Percentiles rank a stretch among this genome's conserved stretches.
Conservation (phyloP, 1,140 invertebrate genomes). For the Temnothorax nylanderi region DNA sequence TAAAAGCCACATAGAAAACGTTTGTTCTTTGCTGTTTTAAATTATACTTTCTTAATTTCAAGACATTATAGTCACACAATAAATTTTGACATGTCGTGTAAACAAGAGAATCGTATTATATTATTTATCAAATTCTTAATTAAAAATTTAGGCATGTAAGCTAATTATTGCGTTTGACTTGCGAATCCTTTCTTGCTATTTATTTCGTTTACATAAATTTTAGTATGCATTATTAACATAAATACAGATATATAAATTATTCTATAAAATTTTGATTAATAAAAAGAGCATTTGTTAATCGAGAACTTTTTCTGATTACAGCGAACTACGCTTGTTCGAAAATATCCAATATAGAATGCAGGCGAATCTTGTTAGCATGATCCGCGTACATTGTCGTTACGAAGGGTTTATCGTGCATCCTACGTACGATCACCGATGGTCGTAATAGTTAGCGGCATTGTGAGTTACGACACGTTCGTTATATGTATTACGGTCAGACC, state of each 20-base stretch:
- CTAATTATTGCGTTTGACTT: background rate
- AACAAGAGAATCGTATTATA: background rate
- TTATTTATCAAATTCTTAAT: background rate
- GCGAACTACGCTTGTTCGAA: background rate
- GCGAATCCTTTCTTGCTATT: background rate
- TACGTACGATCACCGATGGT: background rate
- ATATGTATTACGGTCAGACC: background rate
- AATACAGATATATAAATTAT: background rate
- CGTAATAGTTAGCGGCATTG: background rate
- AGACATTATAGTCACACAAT: background rate
- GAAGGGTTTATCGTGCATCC: background rate
- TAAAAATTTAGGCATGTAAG: background rate
- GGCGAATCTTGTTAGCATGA: background rate
- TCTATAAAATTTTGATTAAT: background rate
- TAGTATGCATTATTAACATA: background rate
- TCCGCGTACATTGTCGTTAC: background rate
- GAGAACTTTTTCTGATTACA: background rate
- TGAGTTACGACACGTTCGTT: constrained; percentile 28
- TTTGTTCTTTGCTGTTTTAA: too few species aligned
- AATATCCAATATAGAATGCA: background rate
- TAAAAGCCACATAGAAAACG: too few species aligned
- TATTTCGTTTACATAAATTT: background rate
- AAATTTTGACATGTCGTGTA: background rate
- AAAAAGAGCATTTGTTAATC: background rate
- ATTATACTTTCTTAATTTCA: too few species aligned